A percentile compares a stretch with the other conserved stretches of the same genome.
phyloP scores from a whole-genome alignment of 2,797 vertebrate genomes.

The Benthosema pterotum region DNA sequence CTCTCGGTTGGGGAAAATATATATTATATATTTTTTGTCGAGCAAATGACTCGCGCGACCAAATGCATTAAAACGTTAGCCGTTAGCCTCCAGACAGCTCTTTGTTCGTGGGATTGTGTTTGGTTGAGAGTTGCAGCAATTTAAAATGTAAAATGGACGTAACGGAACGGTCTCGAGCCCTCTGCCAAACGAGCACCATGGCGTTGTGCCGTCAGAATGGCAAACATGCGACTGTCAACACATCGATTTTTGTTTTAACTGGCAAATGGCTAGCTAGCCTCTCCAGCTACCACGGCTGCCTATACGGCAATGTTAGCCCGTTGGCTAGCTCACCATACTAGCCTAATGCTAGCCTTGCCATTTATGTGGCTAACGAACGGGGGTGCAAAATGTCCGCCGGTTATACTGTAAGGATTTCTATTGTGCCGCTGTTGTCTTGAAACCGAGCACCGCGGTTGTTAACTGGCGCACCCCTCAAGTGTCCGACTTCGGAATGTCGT shows the following conservation, averaged over 20 bases:
- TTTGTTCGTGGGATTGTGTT: constrained; percentile 65
- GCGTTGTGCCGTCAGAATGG: rapidly evolving
- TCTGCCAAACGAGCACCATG: rapidly evolving
- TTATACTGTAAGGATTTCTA: constrained; percentile 40
- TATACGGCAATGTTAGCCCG: constrained; percentile 1
- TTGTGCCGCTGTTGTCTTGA: constrained; percentile 2
- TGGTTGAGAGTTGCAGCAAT: neutral
- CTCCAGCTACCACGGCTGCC: constrained; percentile 44
- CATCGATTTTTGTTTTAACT: constrained; percentile 15
- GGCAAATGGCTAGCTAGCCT: neutral
- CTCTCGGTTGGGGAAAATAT: too few relatives aligned
- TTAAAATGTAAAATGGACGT: neutral
- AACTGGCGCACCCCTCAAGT: rapidly evolving
- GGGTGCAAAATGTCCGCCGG: constrained; percentile 84
- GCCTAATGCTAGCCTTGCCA: constrained; percentile 42
- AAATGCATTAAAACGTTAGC: too few relatives aligned
- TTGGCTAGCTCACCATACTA: constrained; percentile 38
- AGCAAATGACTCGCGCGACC: too few relatives aligned
- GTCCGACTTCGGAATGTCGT: too few relatives aligned
- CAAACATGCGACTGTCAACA: neutral
- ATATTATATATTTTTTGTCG: too few relatives aligned
- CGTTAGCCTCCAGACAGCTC: constrained; percentile 50
- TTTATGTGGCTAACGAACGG: constrained; percentile 64
- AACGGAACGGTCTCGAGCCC: neutral
- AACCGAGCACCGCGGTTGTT: neutral